Evolutionary conservation across 2,797 vertebrate genomes (phyloP), one percentile per base, ranked within the genome.

Genomic region (Heliangelus exortis): DNA sequence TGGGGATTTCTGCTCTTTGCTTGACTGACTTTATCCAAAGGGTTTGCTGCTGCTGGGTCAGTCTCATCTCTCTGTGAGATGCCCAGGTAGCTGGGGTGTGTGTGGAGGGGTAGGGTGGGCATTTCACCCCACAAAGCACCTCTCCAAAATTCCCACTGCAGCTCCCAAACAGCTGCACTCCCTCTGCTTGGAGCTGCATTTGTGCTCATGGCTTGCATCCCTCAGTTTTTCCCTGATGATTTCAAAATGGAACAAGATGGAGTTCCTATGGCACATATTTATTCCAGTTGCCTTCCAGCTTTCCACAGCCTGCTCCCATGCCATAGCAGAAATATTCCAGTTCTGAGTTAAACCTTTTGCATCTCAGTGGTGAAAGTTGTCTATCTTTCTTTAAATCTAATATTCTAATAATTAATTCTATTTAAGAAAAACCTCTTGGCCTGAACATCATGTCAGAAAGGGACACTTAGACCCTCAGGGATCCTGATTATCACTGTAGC

Each of bases 71-170:
- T 20, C 84, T 12, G 12, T 6, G 47, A 47, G 4, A 0, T 26
- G 47, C 54, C 7, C 76, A 31, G 75, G 59, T 36, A 2, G 17
- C 1, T 1, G 53, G 36, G 53, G 1, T n/a, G 66, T 57, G 67
- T 43, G 5, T 2, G 0, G 18, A 3, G 68, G 10, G 7, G 26
- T 0, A 6, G 23, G 34, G 15, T 1, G 21, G 10, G 22, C 7
- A 0, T 16, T 47, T 58, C 0, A 1, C 0, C 22, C 4, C 0
- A 16, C 23, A 45, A 5, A 61, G 41, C 2, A 0, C 2, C 23
- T 50, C 33, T 66, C 74, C 77, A 31, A 4, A 66, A 45, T 29
- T 31, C 79, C 54, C 36, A 2, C 16, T 17, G 12, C 34, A 31
- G 7, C 23, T 72, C 58, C 12, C 0, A 18, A 33, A 18, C 7